Conservation (phyloP, 1,140 invertebrate genomes). For the Euura saliciscinereae region DNA sequence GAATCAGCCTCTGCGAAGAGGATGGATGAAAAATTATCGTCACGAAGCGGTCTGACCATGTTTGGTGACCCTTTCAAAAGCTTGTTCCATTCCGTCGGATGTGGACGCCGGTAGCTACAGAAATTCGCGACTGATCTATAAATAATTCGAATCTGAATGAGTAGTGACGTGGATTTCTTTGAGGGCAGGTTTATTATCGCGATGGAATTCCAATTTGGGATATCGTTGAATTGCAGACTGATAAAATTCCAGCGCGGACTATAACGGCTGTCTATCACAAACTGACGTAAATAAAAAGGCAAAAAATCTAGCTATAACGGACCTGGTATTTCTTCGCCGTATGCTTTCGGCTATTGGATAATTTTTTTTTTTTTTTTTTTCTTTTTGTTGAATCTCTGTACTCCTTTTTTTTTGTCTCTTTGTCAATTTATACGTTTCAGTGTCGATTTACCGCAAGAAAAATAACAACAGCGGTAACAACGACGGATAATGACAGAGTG, state of each 20-base stretch:
- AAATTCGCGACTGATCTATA: too few relatives aligned
- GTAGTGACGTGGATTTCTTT: too few relatives aligned
- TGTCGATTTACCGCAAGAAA: slow-evolving; percentile 2
- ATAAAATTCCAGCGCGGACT: background rate
- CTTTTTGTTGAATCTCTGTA: background rate
- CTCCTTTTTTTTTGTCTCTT: slow-evolving; percentile 1
- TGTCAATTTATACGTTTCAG: slow-evolving; percentile 1
- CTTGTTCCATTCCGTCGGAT: too few relatives aligned
- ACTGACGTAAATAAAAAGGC: background rate
- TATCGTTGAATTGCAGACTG: too few relatives aligned
- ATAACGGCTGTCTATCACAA: background rate
- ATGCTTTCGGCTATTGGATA: background rate
- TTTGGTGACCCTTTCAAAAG: background rate
- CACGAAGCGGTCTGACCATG: background rate
- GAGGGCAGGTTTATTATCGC: too few relatives aligned
- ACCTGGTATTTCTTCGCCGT: background rate
- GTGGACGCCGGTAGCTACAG: too few relatives aligned
- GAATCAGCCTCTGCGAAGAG: background rate
- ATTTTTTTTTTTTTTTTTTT: background rate
- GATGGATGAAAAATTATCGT: slow-evolving; percentile 2
- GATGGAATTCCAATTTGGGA: too few relatives aligned
- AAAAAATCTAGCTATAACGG: background rate
- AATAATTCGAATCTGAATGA: too few relatives aligned
- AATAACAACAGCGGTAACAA: slow-evolving; percentile 4
- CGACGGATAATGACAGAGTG: background rate